Percentiles rank a stretch among this genome's conserved stretches.
Evolutionary conservation across 2,888 invertebrate species (phyloP).

Genomic region (Agonopterix heracliana): DNA sequence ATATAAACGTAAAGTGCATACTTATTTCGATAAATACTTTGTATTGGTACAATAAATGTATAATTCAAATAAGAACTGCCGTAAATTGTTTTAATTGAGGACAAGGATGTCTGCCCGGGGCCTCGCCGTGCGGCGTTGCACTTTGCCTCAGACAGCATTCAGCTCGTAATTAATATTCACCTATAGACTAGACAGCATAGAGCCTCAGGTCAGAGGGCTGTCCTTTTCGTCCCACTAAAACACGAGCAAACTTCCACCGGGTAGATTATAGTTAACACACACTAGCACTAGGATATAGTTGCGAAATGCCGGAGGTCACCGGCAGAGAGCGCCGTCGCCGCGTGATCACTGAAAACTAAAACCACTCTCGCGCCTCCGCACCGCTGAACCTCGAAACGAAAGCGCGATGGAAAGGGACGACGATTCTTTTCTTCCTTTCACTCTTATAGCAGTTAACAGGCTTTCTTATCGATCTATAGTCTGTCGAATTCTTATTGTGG

Average conservation of each 20-base stretch:
- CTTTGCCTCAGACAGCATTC: conserved; percentile 16
- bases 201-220: conserved; percentile 18
- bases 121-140: conserved; percentile 22
- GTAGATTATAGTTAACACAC: conserved; percentile 34
- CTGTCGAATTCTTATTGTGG: conserved; percentile 18
- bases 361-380: conserved; percentile 43
- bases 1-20: background rate
- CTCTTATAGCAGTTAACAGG: conserved; percentile 43
- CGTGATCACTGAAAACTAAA: conserved; percentile 72
- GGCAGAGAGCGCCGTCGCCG: conserved; percentile 61
- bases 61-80: conserved; percentile 54
- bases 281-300: conserved; percentile 62
- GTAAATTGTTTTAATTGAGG: conserved; percentile 68
- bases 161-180: conserved; percentile 36
- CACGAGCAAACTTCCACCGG: conserved; percentile 42
- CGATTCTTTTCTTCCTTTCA: conserved; percentile 62
- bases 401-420: conserved; percentile 66
- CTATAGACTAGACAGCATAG: conserved; percentile 28
- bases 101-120: conserved; percentile 56
- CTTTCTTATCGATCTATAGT: conserved; percentile 46
- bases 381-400: conserved; percentile 38
- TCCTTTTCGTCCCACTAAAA: conserved; percentile 34
- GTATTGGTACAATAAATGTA: conserved; percentile 35
- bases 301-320: conserved; percentile 59
- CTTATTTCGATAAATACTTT: conserved; percentile 19